phyloP scores from a whole-genome alignment of 2,888 invertebrate genomes.

The Leptinotarsa tumamoca region DNA sequence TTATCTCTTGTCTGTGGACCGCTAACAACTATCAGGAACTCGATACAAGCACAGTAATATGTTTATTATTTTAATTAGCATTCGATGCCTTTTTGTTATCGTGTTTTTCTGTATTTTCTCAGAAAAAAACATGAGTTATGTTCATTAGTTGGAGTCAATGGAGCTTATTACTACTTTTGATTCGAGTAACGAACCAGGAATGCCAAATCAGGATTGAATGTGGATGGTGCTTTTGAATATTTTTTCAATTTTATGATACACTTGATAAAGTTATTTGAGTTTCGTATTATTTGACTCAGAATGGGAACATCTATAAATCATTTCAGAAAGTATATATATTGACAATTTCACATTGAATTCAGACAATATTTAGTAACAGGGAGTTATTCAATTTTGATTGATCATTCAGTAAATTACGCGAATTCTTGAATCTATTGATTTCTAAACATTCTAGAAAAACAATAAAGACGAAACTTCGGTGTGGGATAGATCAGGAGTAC shows the following conservation, averaged over 20 bases:
- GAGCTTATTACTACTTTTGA: conserved; percentile 13
- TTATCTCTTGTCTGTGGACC: conserved; percentile 18
- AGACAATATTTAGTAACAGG: too few relatives aligned
- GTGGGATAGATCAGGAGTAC: too few relatives aligned
- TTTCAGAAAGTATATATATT: too few relatives aligned
- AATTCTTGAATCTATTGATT: too few relatives aligned
- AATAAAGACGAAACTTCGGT: too few relatives aligned
- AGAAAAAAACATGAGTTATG: conserved; percentile 31
- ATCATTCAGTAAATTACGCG: too few relatives aligned
- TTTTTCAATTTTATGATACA: neutral
- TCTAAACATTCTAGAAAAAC: too few relatives aligned
- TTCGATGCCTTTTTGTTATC: conserved; percentile 30
- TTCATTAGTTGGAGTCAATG: conserved; percentile 25
- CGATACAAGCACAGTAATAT: conserved; percentile 34
- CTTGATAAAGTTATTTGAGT: neutral
- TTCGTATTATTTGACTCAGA: too few relatives aligned
- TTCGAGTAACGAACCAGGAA: conserved; percentile 1
- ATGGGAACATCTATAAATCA: too few relatives aligned
- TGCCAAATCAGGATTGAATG: conserved; percentile 13
- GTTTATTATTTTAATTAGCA: conserved; percentile 39
- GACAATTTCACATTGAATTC: too few relatives aligned
- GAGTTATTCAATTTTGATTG: too few relatives aligned
- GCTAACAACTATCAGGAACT: conserved; percentile 19
- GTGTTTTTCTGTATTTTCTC: conserved; percentile 22
- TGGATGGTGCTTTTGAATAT: neutral